Percentiles rank a stretch among this genome's conserved stretches.
phyloP scores from a whole-genome alignment of 2,888 invertebrate species.

The Orthosia gracilis region DNA sequence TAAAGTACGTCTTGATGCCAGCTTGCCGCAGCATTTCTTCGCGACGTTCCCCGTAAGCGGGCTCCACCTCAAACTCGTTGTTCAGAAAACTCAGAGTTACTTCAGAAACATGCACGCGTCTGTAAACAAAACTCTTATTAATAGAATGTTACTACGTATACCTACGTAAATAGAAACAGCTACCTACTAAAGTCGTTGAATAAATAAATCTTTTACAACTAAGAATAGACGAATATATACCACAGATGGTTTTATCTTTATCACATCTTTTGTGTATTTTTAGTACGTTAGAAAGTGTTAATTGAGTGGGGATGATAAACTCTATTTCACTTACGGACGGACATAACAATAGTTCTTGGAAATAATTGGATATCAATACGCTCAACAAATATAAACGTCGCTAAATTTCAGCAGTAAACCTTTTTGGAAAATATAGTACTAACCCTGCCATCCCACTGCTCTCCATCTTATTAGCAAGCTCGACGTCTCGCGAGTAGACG shows the following conservation, averaged over 20 bases:
- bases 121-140: conserved; percentile 81
- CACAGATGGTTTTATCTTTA: conserved; percentile 24
- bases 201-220: conserved; percentile 56
- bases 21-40: conserved; percentile 97
- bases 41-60: conserved; percentile 97
- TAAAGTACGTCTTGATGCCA: conserved; percentile 97
- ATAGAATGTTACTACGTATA: conserved; percentile 62
- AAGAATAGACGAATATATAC: conserved; percentile 39
- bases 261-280: background rate
- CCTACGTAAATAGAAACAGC: conserved; percentile 59
- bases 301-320: conserved; percentile 14
- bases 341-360: background rate
- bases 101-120: conserved; percentile 98
- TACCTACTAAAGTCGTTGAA: conserved; percentile 55
- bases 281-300: conserved; percentile 1
- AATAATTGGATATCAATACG: background rate
- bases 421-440: conserved; percentile 71
- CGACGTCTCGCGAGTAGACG: conserved; percentile 98
- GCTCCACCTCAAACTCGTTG: conserved; percentile 98
- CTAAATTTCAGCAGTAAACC: background rate
- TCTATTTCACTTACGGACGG: background rate
- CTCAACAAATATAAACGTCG: background rate
- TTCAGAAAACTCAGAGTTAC: conserved; percentile 96
- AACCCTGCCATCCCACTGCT: conserved; percentile 98
- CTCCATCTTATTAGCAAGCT: conserved; percentile 99